Evolutionary conservation across 2,888 invertebrate genomes (phyloP).

Genomic region (Therioaphis trifolii): DNA sequence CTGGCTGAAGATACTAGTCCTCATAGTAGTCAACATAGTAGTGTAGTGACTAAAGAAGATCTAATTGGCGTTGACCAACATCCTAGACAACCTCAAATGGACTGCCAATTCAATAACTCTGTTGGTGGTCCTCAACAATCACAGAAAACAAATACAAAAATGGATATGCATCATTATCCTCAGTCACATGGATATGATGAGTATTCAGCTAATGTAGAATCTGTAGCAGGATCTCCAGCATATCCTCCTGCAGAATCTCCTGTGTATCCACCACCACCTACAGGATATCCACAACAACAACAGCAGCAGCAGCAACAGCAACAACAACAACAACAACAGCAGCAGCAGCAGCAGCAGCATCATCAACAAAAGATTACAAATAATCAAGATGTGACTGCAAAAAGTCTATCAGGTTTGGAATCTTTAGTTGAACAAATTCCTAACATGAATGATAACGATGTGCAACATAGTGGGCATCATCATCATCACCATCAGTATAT

Average conservation of each 20-base stretch:
- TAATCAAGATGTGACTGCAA: conserved; percentile 82
- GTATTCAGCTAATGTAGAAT: conserved; percentile 67
- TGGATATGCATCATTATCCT: conserved; percentile 72
- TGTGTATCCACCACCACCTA: conserved; percentile 54
- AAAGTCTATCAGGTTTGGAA: conserved; percentile 86
- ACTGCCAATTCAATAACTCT: conserved; percentile 64
- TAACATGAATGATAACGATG: conserved; percentile 72
- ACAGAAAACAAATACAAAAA: conserved; percentile 65
- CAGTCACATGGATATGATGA: conserved; percentile 68
- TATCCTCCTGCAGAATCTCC: conserved; percentile 65
- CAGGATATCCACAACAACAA: conserved; percentile 65
- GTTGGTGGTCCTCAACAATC: conserved; percentile 38
- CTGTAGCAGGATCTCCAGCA: conserved; percentile 66
- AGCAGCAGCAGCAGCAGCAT: conserved; percentile 64
- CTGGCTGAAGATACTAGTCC: conserved; percentile 68
- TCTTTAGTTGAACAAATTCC: conserved; percentile 93
- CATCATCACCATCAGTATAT: conserved; percentile 67
- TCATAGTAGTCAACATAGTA: conserved; percentile 64
- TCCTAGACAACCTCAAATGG: conserved; percentile 50
- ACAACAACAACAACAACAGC: too few species aligned
- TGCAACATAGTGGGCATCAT: conserved; percentile 61
- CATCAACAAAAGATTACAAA: conserved; percentile 64
- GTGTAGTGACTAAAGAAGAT: conserved; percentile 67
- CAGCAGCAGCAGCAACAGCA: conserved; percentile 65
- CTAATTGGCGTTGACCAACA: conserved; percentile 44